These are phyloP conservation scores for Acleris laterana DNA, from an alignment of 2,888 invertebrate genomes.

Conservation along the genomic window DNA sequence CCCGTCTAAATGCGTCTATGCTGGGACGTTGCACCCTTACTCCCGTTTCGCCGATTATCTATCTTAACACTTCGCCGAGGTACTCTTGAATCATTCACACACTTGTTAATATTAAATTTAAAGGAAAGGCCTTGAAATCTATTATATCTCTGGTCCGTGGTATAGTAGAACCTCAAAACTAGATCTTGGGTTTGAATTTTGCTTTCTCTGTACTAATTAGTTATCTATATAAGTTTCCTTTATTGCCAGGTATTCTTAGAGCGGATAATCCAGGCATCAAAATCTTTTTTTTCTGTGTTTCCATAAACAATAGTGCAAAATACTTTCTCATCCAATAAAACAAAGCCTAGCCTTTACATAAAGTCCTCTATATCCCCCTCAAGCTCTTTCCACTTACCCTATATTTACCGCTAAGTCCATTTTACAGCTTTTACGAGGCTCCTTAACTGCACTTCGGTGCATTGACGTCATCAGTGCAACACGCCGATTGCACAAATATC, in stretches of 20 bases:
- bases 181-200: no score
- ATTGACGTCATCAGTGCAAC: slow-evolving; percentile 46
- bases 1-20: slow-evolving; percentile 64
- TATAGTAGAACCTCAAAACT: no score
- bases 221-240: no score
- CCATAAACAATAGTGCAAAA: no score
- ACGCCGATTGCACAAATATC: not conserved
- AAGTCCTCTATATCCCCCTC: not conserved
- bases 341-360: not conserved
- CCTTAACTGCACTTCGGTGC: slow-evolving; percentile 42
- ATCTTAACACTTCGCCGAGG: slow-evolving; percentile 30
- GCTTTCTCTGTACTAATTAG: no score
- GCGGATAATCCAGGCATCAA: no score
- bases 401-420: slow-evolving; percentile 19
- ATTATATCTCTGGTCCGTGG: no score
- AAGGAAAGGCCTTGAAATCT: not conserved
- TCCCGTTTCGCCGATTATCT: slow-evolving; percentile 29
- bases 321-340: no score
- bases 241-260: no score
- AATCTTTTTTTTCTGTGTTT: no score
- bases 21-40: slow-evolving; percentile 45
- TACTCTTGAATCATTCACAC: not conserved
- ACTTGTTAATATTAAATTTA: not conserved
- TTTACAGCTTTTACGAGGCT: slow-evolving; percentile 51
- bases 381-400: slow-evolving; percentile 6